These are phyloP conservation scores for Rhynchotus rufescens DNA, from an alignment of 2,797 vertebrate genomes.

Conservation along the genomic window DNA sequence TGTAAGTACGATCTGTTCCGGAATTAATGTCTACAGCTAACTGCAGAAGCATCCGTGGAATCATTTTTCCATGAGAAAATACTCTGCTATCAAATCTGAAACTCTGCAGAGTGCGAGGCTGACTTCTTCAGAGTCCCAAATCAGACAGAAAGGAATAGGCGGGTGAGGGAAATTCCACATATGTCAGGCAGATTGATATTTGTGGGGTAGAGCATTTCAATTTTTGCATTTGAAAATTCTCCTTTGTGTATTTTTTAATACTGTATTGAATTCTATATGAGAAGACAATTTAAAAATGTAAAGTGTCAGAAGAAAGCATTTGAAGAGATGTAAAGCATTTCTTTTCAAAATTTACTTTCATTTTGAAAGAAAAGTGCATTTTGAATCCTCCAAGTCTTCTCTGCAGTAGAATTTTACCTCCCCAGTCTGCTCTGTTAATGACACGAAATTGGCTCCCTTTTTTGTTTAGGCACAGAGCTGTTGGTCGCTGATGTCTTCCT, in stretches of 20 bases:
- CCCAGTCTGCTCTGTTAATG: neutral
- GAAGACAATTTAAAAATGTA: neutral
- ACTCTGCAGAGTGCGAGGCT: neutral
- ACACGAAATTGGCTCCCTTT: neutral
- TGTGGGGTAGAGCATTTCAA: neutral
- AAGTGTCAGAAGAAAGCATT: neutral
- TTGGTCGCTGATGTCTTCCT: neutral
- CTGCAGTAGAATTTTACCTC: neutral
- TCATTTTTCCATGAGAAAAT: neutral
- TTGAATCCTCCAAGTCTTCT: neutral
- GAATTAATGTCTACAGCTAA: neutral
- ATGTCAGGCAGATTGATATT: neutral
- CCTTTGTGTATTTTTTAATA: neutral
- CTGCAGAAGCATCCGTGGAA: neutral
- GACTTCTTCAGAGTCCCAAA: neutral
- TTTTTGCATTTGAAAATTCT: constrained; percentile 3
- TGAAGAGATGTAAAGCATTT: neutral
- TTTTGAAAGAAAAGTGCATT: neutral
- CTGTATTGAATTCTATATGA: neutral
- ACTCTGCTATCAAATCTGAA: neutral
- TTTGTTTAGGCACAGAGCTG: neutral
- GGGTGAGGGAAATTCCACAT: neutral
- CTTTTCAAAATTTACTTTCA: neutral
- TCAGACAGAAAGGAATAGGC: neutral
- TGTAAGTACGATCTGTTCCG: neutral